A percentile compares a stretch with the other conserved stretches of the same genome.
These are phyloP conservation scores for Siniperca scherzeri DNA, from an alignment of 2,797 vertebrate genomes.

Conservation along the genomic window DNA sequence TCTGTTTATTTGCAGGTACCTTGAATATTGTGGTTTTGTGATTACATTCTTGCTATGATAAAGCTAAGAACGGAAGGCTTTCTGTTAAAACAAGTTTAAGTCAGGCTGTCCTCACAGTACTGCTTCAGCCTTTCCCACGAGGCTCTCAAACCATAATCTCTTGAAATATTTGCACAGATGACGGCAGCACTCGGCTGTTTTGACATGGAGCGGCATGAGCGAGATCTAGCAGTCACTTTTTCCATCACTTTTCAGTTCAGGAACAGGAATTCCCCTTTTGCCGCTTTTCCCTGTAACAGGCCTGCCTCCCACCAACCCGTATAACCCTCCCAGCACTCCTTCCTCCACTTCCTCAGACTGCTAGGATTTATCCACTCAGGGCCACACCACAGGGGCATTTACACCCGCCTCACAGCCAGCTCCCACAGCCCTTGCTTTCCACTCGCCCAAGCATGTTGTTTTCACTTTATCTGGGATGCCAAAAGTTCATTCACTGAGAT, in stretches of 20 bases:
- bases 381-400: conserved; percentile 70
- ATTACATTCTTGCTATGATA: conserved; percentile 39
- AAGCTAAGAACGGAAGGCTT: conserved; percentile 49
- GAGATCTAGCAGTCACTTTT: conserved; percentile 75
- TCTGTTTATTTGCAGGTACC: conserved; percentile 52
- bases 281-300: conserved; percentile 58
- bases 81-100: conserved; percentile 51
- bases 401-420: conserved; percentile 67
- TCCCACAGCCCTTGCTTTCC: conserved; percentile 65
- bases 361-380: conserved; percentile 74
- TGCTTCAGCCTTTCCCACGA: conserved; percentile 81
- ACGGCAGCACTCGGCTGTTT: conserved; percentile 76
- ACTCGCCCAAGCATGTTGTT: conserved; percentile 69
- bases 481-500: conserved; percentile 67
- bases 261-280: conserved; percentile 82
- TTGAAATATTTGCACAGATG: conserved; percentile 82
- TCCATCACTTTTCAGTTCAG: conserved; percentile 74
- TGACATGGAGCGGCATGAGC: conserved; percentile 72
- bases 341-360: conserved; percentile 78
- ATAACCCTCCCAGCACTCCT: conserved; percentile 63
- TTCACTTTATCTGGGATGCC: conserved; percentile 73
- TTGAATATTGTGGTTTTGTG: conserved; percentile 48
- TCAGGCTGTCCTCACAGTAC: conserved; percentile 56
- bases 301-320: conserved; percentile 52
- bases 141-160: conserved; percentile 80